phyloP scores from a whole-genome alignment of 1,140 invertebrate species.

The Drosophila mayri region DNA sequence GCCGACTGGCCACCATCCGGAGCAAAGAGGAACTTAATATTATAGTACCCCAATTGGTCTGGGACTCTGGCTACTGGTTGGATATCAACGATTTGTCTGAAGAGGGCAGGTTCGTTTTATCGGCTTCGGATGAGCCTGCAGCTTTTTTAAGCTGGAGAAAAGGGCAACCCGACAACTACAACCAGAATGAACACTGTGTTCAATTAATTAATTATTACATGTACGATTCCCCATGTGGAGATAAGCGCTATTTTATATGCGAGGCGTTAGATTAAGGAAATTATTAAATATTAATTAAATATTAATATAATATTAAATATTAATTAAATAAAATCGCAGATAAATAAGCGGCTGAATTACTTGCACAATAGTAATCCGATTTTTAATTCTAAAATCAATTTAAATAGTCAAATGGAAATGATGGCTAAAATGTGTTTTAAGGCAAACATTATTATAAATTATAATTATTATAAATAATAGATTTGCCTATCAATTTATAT shows the following conservation, averaged over 20 bases:
- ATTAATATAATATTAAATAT: too few relatives aligned
- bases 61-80: neutral
- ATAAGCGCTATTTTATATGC: neutral
- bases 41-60: neutral
- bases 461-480: neutral
- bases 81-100: neutral
- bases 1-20: neutral
- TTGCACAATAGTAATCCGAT: too few relatives aligned
- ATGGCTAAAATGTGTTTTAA: too few relatives aligned
- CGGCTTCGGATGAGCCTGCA: neutral
- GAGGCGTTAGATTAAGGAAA: neutral
- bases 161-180: neutral
- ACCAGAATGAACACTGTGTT: neutral
- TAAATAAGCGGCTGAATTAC: neutral
- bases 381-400: too few relatives aligned
- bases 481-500: neutral
- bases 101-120: neutral
- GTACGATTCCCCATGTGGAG: neutral
- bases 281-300: neutral
- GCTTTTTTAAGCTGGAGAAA: neutral
- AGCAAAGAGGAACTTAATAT: neutral
- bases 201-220: neutral
- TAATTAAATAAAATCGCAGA: neutral
- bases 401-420: too few relatives aligned
- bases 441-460: too few relatives aligned